A percentile compares a stretch with the other conserved stretches of the same genome.
Conservation (phyloP, 2,797 vertebrate genomes). For the Neosilurus mollespiculum region DNA sequence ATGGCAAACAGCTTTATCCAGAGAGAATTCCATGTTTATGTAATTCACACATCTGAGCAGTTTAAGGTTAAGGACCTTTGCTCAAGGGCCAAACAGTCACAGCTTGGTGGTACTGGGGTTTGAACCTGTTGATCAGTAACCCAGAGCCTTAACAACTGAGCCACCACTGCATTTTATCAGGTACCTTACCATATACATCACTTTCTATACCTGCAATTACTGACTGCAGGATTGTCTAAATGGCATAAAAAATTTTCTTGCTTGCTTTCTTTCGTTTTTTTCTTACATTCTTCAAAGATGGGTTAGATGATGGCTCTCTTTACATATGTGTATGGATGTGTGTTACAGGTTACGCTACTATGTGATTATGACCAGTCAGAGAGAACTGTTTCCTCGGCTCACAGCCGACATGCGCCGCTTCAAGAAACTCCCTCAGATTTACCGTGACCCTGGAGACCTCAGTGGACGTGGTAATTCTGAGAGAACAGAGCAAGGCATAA, state of each 20-base stretch:
- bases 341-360: slow-evolving; percentile 85
- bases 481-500: slow-evolving; percentile 61
- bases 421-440: slow-evolving; percentile 87
- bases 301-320: neutral
- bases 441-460: slow-evolving; percentile 78
- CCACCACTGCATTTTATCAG: neutral
- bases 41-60: too few species aligned
- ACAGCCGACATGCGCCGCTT: slow-evolving; percentile 93
- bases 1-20: too few species aligned
- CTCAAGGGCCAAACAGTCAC: too few species aligned
- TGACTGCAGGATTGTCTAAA: neutral
- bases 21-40: too few species aligned
- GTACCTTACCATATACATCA: neutral
- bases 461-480: slow-evolving; percentile 65
- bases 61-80: too few species aligned
- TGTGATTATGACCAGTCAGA: slow-evolving; percentile 95
- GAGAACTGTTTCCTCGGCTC: slow-evolving; percentile 93
- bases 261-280: too few species aligned
- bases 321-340: neutral
- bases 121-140: too few species aligned
- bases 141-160: too few species aligned
- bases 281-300: neutral
- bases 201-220: neutral
- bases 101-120: too few species aligned
- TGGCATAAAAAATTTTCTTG: neutral